Percentiles rank a stretch among this genome's conserved stretches.
phyloP scores from a whole-genome alignment of 2,888 invertebrate genomes.

The Frankliniella fusca region DNA sequence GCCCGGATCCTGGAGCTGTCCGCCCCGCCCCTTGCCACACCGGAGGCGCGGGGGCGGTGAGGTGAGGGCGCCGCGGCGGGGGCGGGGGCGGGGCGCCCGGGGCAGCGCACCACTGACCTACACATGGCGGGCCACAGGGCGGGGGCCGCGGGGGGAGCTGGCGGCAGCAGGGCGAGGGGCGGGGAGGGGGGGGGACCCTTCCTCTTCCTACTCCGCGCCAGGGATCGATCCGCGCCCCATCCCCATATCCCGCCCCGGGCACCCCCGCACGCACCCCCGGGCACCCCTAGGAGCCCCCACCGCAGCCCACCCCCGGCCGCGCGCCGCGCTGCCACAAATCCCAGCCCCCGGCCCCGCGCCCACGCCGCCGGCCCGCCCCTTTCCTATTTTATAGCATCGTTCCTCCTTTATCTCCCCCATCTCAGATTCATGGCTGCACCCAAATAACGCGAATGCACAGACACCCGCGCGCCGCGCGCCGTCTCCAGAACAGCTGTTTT shows the following conservation, averaged over 20 bases:
- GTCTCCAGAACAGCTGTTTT: too few species aligned
- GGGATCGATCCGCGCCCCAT: neutral
- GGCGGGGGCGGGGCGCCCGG: neutral
- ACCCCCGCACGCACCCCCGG: neutral
- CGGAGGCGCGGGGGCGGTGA: neutral
- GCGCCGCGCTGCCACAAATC: too few species aligned
- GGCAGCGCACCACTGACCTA: neutral
- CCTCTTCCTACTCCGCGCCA: neutral
- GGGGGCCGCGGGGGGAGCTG: neutral
- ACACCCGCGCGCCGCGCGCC: too few species aligned
- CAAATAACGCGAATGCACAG: too few species aligned
- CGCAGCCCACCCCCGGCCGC: neutral
- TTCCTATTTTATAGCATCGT: neutral
- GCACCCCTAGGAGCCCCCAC: neutral
- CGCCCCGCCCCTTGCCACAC: neutral
- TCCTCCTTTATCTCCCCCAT: neutral
- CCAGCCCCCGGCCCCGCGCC: neutral
- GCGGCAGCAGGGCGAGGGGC: neutral
- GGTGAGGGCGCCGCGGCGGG: neutral
- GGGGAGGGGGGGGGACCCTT: neutral
- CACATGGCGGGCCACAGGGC: neutral
- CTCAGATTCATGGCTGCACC: neutral
- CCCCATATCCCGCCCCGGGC: neutral
- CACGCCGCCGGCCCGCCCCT: neutral
- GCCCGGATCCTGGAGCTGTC: neutral